phyloP scores from a whole-genome alignment of 2,888 invertebrate genomes.

The Limnephilus auricula region DNA sequence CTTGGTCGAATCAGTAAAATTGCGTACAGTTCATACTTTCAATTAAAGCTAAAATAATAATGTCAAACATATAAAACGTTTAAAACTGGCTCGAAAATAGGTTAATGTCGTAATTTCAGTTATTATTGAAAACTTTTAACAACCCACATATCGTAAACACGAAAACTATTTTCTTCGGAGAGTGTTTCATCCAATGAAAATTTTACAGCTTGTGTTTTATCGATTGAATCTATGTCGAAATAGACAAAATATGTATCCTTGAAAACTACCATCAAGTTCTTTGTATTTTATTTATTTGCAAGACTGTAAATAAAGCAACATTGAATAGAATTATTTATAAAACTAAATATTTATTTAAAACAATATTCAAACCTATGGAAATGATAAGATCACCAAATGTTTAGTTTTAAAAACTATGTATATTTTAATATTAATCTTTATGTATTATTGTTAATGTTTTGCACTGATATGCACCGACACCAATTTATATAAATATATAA shows the following conservation, averaged over 20 bases:
- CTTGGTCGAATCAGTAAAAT: not conserved
- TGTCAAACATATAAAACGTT: not conserved
- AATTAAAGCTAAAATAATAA: not conserved
- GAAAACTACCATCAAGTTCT: not conserved
- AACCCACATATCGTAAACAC: not conserved
- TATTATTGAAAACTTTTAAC: not conserved
- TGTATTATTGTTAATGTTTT: slow-evolving; percentile 59
- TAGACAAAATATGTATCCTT: not conserved
- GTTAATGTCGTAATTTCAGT: not conserved
- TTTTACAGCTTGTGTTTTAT: not conserved
- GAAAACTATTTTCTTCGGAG: not conserved
- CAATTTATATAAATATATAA: slow-evolving; percentile 59
- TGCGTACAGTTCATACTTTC: not conserved
- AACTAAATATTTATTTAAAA: not conserved
- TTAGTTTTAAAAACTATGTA: slow-evolving; percentile 18
- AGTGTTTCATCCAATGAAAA: not conserved
- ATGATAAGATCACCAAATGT: slow-evolving; percentile 25
- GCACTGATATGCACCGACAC: slow-evolving; percentile 66
- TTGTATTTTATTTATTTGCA: not conserved
- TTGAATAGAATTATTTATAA: slow-evolving; percentile 8
- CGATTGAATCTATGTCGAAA: not conserved
- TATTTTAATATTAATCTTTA: slow-evolving; percentile 32
- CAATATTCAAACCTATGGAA: not conserved
- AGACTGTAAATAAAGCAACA: not conserved
- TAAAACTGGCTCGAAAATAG: not conserved